Evolutionary conservation across 2,797 vertebrate genomes (phyloP), one percentile per base, ranked within the genome.

Genomic region (Darevskia mixta): DNA sequence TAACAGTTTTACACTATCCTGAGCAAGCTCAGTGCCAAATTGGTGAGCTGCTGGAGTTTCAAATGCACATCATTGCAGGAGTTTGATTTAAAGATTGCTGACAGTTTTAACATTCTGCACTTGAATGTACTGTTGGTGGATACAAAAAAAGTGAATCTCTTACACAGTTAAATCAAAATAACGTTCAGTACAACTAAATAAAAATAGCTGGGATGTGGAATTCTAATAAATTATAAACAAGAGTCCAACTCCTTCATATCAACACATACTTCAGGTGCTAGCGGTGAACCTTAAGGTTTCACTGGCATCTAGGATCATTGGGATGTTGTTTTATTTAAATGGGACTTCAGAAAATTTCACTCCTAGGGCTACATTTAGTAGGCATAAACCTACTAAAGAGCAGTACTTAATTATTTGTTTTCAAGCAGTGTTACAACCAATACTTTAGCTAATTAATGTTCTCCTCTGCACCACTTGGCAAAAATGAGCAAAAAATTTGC

Each of bases 121-220:
- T 95, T 96, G 92, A 93, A 97, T 93, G 92, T 91, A 95, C 87
- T 94, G 88, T 86, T 90, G 77, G 90, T 95, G 88, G 92, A 92
- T 96, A 94, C 95, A 95, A 91, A 96, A 95, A 95, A 93, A 96
- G 93, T 95, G 93, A 94, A 95, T 95, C 95, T 94, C 93, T 94
- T 94, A 95, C 93, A 93, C 11, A 38, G 18, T 27, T 10, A 71
- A 79, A 4, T 79, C 41, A 79, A n/a, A 67, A 72, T 69, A 86
- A 66, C 20, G 10, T 45, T 86, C 78, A 85, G 10, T 45, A 2
- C 8, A 79, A 92, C 88, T 94, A 95, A 94, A 95, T 20, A 86
- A 93, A 96, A 96, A 91, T 89, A 94, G 93, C 94, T 93, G 96
- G 20, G 93, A 94, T 95, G 83, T 92, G 90, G 91, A 95, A 89